Evolutionary conservation across 2,888 invertebrate genomes (phyloP).

Genomic region (Lordiphosa andalusiaca): DNA sequence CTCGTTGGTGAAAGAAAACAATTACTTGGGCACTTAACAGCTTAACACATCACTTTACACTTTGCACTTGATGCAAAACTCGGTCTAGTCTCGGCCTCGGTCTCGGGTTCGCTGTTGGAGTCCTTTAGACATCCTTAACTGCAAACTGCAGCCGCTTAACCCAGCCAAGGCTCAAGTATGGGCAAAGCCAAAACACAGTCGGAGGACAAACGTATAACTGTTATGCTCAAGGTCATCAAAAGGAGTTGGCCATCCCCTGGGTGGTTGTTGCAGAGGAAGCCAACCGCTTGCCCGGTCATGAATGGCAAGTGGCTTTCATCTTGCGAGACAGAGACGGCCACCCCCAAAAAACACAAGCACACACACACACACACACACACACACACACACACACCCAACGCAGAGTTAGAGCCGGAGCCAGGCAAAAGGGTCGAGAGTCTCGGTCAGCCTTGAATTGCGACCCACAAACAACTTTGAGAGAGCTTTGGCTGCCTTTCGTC

Average conservation of each 20-base stretch:
- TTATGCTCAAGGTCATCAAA: constrained; percentile 69
- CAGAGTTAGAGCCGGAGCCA: not conserved
- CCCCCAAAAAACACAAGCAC: constrained; percentile 31
- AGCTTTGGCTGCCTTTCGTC: constrained; percentile 51
- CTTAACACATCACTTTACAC: constrained; percentile 74
- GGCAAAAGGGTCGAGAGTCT: constrained; percentile 59
- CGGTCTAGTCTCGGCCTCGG: constrained; percentile 24
- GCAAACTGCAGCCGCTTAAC: constrained; percentile 29
- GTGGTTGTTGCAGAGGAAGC: constrained; percentile 25
- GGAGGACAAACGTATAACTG: constrained; percentile 56
- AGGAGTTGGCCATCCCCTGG: constrained; percentile 44
- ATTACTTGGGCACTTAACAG: constrained; percentile 79
- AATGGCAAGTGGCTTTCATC: constrained; percentile 73
- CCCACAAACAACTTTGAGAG: constrained; percentile 68
- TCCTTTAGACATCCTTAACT: constrained; percentile 29
- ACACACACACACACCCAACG: constrained; percentile 1
- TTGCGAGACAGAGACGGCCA: constrained; percentile 59
- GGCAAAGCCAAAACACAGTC: constrained; percentile 5
- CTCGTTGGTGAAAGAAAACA: constrained; percentile 77
- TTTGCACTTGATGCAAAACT: constrained; percentile 59
- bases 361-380: constrained; percentile 5
- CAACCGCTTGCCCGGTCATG: constrained; percentile 53
- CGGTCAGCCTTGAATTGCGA: constrained; percentile 70
- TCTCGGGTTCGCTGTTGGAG: constrained; percentile 6
- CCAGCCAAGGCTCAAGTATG: constrained; percentile 16